Evolutionary conservation across 2,797 vertebrate genomes (phyloP).

Genomic region (Onychomys torridus): DNA sequence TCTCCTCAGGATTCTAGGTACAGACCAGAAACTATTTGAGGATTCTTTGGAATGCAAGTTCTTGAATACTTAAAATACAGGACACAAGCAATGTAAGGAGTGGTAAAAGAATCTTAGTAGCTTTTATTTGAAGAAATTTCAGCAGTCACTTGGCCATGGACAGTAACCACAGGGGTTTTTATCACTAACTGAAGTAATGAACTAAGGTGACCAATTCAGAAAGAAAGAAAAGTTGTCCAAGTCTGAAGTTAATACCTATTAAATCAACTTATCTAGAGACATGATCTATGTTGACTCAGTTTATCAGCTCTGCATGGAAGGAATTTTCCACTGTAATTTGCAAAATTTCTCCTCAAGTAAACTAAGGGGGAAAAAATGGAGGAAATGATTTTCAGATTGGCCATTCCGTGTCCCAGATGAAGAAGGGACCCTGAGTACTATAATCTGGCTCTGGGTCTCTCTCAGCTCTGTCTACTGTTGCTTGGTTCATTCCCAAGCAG

Average conservation of each 20-base stretch:
- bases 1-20: background rate
- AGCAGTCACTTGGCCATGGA: background rate
- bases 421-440: background rate
- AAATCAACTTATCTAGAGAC: constrained; percentile 14
- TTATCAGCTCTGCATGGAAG: background rate
- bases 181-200: constrained; percentile 1
- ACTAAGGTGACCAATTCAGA: background rate
- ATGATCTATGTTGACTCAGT: background rate
- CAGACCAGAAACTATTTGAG: constrained; percentile 56
- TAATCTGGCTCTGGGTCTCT: background rate
- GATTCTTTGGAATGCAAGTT: constrained; percentile 68
- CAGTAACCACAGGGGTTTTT: background rate
- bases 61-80: constrained; percentile 36
- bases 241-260: background rate
- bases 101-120: constrained; percentile 25
- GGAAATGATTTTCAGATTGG: background rate
- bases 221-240: constrained; percentile 38
- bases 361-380: background rate
- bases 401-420: background rate
- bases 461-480: background rate
- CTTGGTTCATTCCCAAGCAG: background rate
- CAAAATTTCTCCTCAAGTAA: constrained; percentile 47
- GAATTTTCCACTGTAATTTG: constrained; percentile 7
- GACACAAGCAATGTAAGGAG: background rate
- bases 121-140: constrained; percentile 27